These are phyloP conservation scores for Corvus hawaiiensis DNA, from an alignment of 2,113 vertebrate genomes.

Conservation along the genomic window DNA sequence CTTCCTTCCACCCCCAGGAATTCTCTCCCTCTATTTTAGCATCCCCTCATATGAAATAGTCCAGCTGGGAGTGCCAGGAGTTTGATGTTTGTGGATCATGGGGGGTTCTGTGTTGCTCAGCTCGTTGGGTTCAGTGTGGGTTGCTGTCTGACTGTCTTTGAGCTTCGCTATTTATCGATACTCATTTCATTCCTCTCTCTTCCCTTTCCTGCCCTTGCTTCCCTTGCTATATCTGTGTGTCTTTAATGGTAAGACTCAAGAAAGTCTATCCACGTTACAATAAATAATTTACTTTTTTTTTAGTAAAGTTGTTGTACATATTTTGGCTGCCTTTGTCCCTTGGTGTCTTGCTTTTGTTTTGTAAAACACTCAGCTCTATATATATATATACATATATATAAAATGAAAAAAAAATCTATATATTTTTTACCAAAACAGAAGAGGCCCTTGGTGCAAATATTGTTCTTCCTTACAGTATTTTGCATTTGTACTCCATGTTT, in stretches of 20 bases:
- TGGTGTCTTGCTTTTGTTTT: slow-evolving; percentile 82
- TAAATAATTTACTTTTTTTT: slow-evolving; percentile 76
- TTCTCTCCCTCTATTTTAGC: not conserved
- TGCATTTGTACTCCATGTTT: slow-evolving; percentile 71
- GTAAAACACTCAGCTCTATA: slow-evolving; percentile 64
- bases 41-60: not conserved
- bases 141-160: slow-evolving; percentile 79
- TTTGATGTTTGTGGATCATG: not conserved
- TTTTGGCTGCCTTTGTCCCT: slow-evolving; percentile 83
- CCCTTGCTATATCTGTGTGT: slow-evolving; percentile 88
- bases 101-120: not conserved
- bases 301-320: slow-evolving; percentile 79
- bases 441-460: slow-evolving; percentile 61
- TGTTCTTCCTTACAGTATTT: slow-evolving; percentile 68
- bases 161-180: slow-evolving; percentile 71
- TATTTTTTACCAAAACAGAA: slow-evolving; percentile 62
- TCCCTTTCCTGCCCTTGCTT: slow-evolving; percentile 84
- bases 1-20: not conserved
- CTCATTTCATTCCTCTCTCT: slow-evolving; percentile 83
- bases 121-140: slow-evolving; percentile 55
- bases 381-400: not conserved
- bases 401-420: not conserved
- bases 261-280: slow-evolving; percentile 89
- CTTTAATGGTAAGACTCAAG: slow-evolving; percentile 90
- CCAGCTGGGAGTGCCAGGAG: not conserved